phyloP scores from a whole-genome alignment of 2,113 vertebrate species.

The Erinaceus europaeus region DNA sequence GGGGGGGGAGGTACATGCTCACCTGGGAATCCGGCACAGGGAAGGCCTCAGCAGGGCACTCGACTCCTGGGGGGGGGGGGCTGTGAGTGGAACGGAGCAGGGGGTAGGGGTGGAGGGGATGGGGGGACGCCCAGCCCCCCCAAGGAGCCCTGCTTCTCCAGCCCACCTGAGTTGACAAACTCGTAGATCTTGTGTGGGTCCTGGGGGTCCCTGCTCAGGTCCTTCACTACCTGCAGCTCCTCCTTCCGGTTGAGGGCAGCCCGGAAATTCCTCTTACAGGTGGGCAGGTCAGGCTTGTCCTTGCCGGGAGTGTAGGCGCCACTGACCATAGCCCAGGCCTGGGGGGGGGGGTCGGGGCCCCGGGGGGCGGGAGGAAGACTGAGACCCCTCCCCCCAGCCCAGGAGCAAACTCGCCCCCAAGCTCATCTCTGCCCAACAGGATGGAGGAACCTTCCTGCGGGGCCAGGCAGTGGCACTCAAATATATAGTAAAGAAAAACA shows the following conservation, averaged over 20 bases:
- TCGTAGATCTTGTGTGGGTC: constrained; percentile 90
- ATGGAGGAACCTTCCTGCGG: too few relatives aligned
- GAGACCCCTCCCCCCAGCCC: neutral
- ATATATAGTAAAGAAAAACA: too few relatives aligned
- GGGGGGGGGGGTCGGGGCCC: neutral
- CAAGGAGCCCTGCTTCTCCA: neutral
- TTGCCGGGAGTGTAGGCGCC: constrained; percentile 73
- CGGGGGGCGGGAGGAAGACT: neutral
- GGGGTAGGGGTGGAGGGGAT: too few relatives aligned
- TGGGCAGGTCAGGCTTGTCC: constrained; percentile 78
- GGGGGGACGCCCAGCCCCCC: neutral
- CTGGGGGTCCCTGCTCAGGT: constrained; percentile 83
- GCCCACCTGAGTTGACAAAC: constrained; percentile 56
- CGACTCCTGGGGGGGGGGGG: neutral
- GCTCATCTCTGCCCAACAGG: neutral
- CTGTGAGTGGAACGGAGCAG: neutral
- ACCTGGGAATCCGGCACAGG: constrained; percentile 27
- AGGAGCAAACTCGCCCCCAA: neutral
- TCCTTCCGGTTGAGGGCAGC: constrained; percentile 88
- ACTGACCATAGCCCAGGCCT: constrained; percentile 88
- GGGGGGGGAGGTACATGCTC: neutral
- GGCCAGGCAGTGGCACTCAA: too few relatives aligned
- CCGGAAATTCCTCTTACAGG: constrained; percentile 95
- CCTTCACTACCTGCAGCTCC: constrained; percentile 71
- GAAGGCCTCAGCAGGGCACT: neutral